Percentiles rank a stretch among this genome's conserved stretches.
phyloP scores from a whole-genome alignment of 1,140 invertebrate species.

The Thaumetopoea pityocampa region DNA sequence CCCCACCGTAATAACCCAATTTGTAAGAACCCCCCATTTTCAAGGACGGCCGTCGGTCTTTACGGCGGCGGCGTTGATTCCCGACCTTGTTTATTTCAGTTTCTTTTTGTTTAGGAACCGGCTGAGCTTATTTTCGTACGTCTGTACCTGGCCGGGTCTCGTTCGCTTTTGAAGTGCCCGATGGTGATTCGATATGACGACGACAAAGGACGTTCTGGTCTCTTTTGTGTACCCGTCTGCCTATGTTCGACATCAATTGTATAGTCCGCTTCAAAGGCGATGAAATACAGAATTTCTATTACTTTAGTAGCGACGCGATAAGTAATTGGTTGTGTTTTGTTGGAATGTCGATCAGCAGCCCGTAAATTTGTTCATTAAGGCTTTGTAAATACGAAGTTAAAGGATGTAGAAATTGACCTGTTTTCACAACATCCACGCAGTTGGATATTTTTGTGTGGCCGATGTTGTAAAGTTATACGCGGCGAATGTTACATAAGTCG shows the following conservation, averaged over 20 bases:
- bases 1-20: slow-evolving; percentile 72
- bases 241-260: slow-evolving; percentile 28
- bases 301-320: slow-evolving; percentile 27
- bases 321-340: slow-evolving; percentile 42
- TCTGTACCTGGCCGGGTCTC: slow-evolving; percentile 40
- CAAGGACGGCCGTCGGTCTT: slow-evolving; percentile 74
- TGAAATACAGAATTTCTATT: slow-evolving; percentile 28
- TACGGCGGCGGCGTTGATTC: slow-evolving; percentile 72
- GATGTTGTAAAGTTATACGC: slow-evolving; percentile 1
- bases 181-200: slow-evolving; percentile 32
- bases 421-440: slow-evolving; percentile 10
- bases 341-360: slow-evolving; percentile 34
- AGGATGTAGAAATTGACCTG: slow-evolving; percentile 14
- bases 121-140: slow-evolving; percentile 67
- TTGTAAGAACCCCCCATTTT: slow-evolving; percentile 74
- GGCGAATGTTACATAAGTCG: slow-evolving; percentile 9
- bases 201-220: slow-evolving; percentile 17
- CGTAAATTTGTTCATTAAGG: slow-evolving; percentile 33
- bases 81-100: slow-evolving; percentile 74
- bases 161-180: slow-evolving; percentile 39
- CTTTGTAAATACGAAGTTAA: slow-evolving; percentile 29
- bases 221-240: slow-evolving; percentile 17
- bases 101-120: slow-evolving; percentile 75
- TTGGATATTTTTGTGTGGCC: slow-evolving; percentile 2
- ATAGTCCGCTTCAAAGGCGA: slow-evolving; percentile 27